Percentiles rank a stretch among this genome's conserved stretches.
Evolutionary conservation across 2,797 vertebrate species (phyloP).

Genomic region (Uromys caudimaculatus): DNA sequence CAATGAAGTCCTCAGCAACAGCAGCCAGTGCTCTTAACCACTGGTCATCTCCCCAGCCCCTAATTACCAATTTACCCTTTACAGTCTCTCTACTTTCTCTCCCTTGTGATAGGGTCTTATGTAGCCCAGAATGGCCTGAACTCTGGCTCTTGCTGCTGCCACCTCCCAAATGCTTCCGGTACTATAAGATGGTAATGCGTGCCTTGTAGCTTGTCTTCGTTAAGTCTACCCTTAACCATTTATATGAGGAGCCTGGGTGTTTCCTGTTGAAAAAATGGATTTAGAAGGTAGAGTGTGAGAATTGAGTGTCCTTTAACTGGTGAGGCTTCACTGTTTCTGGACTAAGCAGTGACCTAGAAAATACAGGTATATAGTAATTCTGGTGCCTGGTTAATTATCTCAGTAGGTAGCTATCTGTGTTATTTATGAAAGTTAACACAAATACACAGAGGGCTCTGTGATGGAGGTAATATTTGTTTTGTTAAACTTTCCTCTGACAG

Average conservation of each 20-base stretch:
- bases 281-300: background rate
- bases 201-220: background rate
- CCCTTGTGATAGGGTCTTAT: background rate
- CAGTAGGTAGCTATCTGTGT: background rate
- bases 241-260: too few relatives aligned
- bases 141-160: background rate
- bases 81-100: background rate
- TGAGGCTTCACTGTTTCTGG: background rate
- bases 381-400: background rate
- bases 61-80: background rate
- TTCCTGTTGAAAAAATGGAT: background rate
- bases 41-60: background rate
- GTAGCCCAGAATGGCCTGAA: background rate
- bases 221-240: background rate
- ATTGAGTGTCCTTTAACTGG: background rate
- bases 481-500: background rate
- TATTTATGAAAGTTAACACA: background rate
- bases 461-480: background rate
- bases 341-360: background rate
- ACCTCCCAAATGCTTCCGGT: background rate
- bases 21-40: background rate
- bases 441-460: background rate
- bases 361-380: background rate
- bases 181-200: too few relatives aligned
- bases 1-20: background rate